A percentile compares a stretch with the other conserved stretches of the same genome.
phyloP scores from a whole-genome alignment of 2,888 invertebrate genomes.

The Nomada fucata region DNA sequence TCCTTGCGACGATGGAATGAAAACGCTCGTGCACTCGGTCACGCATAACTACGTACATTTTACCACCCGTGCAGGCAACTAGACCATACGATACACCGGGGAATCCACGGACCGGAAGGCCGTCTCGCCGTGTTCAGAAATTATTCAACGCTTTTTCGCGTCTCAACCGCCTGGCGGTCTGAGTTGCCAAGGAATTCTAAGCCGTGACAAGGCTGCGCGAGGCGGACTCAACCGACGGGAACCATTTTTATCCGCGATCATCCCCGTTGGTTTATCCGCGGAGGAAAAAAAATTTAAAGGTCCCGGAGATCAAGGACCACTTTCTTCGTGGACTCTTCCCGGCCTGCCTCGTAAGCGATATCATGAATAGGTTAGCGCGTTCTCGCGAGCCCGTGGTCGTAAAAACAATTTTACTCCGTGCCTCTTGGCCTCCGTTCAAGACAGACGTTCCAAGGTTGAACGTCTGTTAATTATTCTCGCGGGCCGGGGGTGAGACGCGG shows the following conservation, averaged over 20 bases:
- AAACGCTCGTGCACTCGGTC: constrained; percentile 8
- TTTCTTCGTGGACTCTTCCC: background rate
- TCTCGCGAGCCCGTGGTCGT: constrained; percentile 1
- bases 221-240: constrained; percentile 13
- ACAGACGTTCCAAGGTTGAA: background rate
- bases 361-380: constrained; percentile 47
- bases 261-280: constrained; percentile 48
- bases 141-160: constrained; percentile 66
- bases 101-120: constrained; percentile 14
- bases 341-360: background rate
- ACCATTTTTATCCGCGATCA: constrained; percentile 61
- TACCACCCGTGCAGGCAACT: constrained; percentile 38
- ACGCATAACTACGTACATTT: constrained; percentile 37
- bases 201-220: constrained; percentile 12
- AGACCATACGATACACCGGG: constrained; percentile 36
- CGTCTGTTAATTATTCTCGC: constrained; percentile 15
- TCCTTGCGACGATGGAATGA: background rate
- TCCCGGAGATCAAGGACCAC: constrained; percentile 23
- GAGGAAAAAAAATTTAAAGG: constrained; percentile 50
- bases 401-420: constrained; percentile 27
- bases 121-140: constrained; percentile 50
- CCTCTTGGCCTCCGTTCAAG: background rate
- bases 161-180: constrained; percentile 21
- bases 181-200: constrained; percentile 25
- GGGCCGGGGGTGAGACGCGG: background rate